Evolutionary conservation across 2,113 vertebrate species (phyloP).

Genomic region (Cyanistes caeruleus): DNA sequence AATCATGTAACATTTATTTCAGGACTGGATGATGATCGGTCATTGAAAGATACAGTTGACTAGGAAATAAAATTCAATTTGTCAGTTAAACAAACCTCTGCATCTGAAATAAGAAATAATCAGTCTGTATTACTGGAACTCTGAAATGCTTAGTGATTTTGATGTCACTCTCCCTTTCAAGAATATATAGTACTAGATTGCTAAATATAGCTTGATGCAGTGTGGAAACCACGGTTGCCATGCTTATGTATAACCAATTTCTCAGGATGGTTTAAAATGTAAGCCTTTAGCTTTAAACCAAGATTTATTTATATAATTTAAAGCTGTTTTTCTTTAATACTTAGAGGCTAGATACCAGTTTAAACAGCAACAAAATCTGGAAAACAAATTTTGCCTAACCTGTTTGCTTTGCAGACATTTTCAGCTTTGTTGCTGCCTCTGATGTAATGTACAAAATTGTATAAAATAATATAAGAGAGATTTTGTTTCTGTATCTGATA

Average conservation of each 20-base stretch:
- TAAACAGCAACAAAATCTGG: not conserved
- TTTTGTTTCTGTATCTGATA: not conserved
- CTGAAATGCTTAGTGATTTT: slow-evolving; percentile 30
- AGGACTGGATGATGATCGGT: slow-evolving; percentile 69
- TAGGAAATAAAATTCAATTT: slow-evolving; percentile 72
- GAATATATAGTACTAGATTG: not conserved
- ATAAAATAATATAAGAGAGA: not conserved
- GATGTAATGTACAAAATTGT: not conserved
- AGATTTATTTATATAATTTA: slow-evolving; percentile 37
- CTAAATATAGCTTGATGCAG: not conserved
- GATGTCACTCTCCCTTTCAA: slow-evolving; percentile 14
- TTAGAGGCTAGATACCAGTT: not conserved
- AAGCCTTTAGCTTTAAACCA: not conserved
- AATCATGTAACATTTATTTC: slow-evolving; percentile 81
- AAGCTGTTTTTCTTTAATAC: slow-evolving; percentile 28
- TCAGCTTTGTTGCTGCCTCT: not conserved
- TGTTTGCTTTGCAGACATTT: not conserved
- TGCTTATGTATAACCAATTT: not conserved
- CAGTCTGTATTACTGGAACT: slow-evolving; percentile 23
- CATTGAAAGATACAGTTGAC: slow-evolving; percentile 74
- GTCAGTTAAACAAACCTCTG: slow-evolving; percentile 61
- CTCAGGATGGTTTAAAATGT: not conserved
- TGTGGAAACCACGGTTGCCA: not conserved
- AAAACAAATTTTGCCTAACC: not conserved
- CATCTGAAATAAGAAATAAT: slow-evolving; percentile 60